phyloP scores from a whole-genome alignment of 2,797 vertebrate genomes.

The Danio kyathit region DNA sequence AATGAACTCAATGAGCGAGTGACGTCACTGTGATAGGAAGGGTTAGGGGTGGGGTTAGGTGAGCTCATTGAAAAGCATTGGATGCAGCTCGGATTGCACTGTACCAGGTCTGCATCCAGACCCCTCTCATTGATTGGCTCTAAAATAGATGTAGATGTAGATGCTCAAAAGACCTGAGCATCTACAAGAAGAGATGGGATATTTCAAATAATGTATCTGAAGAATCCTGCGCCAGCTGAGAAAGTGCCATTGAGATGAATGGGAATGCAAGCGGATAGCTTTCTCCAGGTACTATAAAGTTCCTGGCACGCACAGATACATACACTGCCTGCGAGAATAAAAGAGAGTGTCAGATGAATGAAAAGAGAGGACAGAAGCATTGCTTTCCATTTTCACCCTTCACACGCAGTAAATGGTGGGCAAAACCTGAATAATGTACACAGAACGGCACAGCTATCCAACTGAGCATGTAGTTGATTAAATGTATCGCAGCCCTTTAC shows the following conservation, averaged over 20 bases:
- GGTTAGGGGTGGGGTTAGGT: too few relatives aligned
- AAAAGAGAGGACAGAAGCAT: constrained; percentile 11
- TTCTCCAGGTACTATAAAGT: constrained; percentile 2
- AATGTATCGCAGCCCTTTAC: constrained; percentile 16
- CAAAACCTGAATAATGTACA: constrained; percentile 7
- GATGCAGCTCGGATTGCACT: too few relatives aligned
- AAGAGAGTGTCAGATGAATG: constrained; percentile 36
- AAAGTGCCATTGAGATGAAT: neutral
- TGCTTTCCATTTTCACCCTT: constrained; percentile 29
- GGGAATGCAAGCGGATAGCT: neutral
- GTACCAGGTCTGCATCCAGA: too few relatives aligned
- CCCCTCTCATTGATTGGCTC: too few relatives aligned
- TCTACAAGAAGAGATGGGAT: neutral
- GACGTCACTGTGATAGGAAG: too few relatives aligned
- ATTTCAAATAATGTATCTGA: neutral
- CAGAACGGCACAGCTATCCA: constrained; percentile 20
- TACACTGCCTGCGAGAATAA: neutral
- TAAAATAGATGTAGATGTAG: too few relatives aligned
- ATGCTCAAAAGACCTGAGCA: too few relatives aligned
- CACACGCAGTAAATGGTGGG: constrained; percentile 27
- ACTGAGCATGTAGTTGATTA: constrained; percentile 30
- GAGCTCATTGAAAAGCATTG: too few relatives aligned
- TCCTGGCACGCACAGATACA: constrained; percentile 7
- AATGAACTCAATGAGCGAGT: too few relatives aligned
- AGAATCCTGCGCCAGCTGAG: neutral